Base-by-base conservation (phyloP, 2,113 vertebrate species). In the Chamaetylas fuelleborni region DNA sequence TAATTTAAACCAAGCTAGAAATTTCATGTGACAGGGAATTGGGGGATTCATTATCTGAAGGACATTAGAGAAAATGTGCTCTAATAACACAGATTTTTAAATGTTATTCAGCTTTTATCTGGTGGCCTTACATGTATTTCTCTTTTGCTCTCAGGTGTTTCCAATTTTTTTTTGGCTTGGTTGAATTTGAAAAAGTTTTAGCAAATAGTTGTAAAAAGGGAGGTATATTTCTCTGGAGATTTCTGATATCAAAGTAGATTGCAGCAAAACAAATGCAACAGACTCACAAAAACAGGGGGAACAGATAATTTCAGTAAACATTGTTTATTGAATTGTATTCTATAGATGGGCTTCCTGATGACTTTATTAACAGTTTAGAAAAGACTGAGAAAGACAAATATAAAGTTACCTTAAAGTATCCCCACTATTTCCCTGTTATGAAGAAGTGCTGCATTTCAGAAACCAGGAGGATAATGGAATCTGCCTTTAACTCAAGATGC, bases 401-500 rank as follows among this genome's bases (percentile, higher is more conserved):
- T 76, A 98, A 98, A 95, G 97, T 99, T 83, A 99, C 99, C 9
- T 98, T 99, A 74, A 98, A 99, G 56, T 99, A 99, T 96, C 99
- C 99, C 13, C 98, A 99, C 95, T 99, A 99, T 97, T 99, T 98
- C 96, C 99, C 99, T 34, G 93, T 99, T 94, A 98, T 99, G 98
- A 99, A 99, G 97, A 98, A 99, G 81, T 99, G 99, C 93, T 98
- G 98, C 89, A 89, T 99, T 92, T 98, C 98, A 16, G 99, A 99
- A 97, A 99, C 98, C 36, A 98, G 99, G 96, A 98, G 97, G 90
- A 99, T 97, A 97, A 98, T 99, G 98, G 99, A 99, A 97, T 97
- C 77, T 19, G 98, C 99, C 64, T 99, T 99, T 97, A 98, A 99
- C 88, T 99, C 98, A 4, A 98, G 99, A 80, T 99, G 99, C 97